These are phyloP conservation scores for Leucoma salicis DNA, from an alignment of 2,888 invertebrate species.

Conservation along the genomic window DNA sequence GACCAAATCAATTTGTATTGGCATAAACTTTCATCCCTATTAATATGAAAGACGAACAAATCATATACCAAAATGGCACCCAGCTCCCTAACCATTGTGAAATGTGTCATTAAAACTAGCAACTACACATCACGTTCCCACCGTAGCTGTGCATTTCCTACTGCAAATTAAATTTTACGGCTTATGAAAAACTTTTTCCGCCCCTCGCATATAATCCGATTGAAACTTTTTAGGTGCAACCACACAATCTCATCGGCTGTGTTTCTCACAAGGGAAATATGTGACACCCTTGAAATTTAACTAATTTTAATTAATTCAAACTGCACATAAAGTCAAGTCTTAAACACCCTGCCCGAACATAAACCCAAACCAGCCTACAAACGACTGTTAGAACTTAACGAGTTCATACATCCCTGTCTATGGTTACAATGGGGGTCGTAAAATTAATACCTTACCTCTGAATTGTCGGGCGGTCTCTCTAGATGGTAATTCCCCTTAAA, in stretches of 20 bases:
- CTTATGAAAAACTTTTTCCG: conserved; percentile 37
- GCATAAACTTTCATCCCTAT: too few relatives aligned
- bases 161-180: conserved; percentile 16
- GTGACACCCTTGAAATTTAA: conserved; percentile 44
- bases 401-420: conserved; percentile 69
- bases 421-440: conserved; percentile 68
- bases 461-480: conserved; percentile 62
- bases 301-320: conserved; percentile 75
- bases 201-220: conserved; percentile 40
- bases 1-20: too few relatives aligned
- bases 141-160: too few relatives aligned
- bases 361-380: conserved; percentile 58
- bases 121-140: too few relatives aligned
- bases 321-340: conserved; percentile 52
- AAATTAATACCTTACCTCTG: conserved; percentile 78
- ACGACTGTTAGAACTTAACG: conserved; percentile 73
- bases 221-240: conserved; percentile 57
- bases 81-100: too few relatives aligned
- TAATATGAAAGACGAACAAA: too few relatives aligned
- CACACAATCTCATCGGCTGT: conserved; percentile 50
- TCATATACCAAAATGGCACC: too few relatives aligned
- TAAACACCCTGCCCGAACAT: conserved; percentile 42
- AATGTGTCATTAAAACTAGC: too few relatives aligned
- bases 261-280: conserved; percentile 41
- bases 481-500: conserved; percentile 75